Conservation (phyloP, 2,113 vertebrate genomes). For the Trogon melanurus region DNA sequence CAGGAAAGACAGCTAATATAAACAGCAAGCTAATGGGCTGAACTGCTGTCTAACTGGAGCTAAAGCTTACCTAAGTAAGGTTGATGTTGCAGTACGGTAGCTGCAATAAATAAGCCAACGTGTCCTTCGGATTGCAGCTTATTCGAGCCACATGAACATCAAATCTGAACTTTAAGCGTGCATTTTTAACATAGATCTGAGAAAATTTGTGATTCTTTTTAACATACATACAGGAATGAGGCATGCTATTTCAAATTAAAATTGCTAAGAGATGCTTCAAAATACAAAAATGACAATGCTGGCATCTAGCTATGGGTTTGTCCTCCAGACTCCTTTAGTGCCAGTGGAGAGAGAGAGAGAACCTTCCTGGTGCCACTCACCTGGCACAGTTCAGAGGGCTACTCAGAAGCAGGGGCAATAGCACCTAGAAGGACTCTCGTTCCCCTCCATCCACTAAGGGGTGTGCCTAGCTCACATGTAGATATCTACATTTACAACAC, state of each 20-base stretch:
- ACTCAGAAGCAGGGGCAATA: fast-evolving
- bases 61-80: conserved; percentile 14
- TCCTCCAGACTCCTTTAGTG: background rate
- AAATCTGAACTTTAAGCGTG: background rate
- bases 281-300: background rate
- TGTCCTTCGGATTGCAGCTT: background rate
- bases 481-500: background rate
- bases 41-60: background rate
- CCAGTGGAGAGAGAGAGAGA: background rate
- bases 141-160: background rate
- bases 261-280: background rate
- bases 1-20: conserved; percentile 50
- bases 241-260: background rate
- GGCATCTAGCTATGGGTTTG: background rate
- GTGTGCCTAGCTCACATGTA: background rate
- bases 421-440: background rate
- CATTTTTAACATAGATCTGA: background rate
- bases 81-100: conserved; percentile 14
- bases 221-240: background rate
- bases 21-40: conserved; percentile 62
- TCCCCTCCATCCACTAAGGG: background rate
- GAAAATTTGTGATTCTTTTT: background rate
- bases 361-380: background rate
- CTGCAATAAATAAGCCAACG: conserved; percentile 4
- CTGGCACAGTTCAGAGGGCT: background rate